Evolutionary conservation across 2,113 vertebrate genomes (phyloP), one percentile per base, ranked within the genome.

Genomic region (Benitochromis conjunctus): DNA sequence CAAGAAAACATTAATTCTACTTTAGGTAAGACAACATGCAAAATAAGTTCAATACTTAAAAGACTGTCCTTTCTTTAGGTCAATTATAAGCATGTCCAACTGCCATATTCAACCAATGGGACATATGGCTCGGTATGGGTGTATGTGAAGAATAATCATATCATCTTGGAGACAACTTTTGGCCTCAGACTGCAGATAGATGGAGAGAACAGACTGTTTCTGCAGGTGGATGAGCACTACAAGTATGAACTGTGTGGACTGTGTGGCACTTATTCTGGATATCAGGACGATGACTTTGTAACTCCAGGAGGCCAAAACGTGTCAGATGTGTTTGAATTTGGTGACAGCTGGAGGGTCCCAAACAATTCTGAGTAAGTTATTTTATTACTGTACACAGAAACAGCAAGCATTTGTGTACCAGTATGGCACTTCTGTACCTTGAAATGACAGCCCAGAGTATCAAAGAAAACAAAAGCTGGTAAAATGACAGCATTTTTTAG

Each of bases 141-240:
- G 24, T 66, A 82, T 82, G 16, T 51, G 41, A 80, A 54, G 21
- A 91, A 87, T 5, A 85, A 91, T 2, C 95, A 92, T 19, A 90
- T 94, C 4, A 36, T 90, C 43, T 76, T 96, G 84, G 92, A 94
- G 54, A 94, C 96, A 1, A 79, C 87, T 46, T 96, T 97, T 89
- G 97, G 97, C 62, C 91, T 97, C n/a, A 91, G 91, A 78, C 87
- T 97, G 19, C 62, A 89, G 24, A 93, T 96, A 26, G 95, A 96
- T 57, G 92, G 94, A 9, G 66, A 95, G 60, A 85, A 94, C 66
- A 92, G 96, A 46, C 90, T 97, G 13, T 96, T 96, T 86, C 91
- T 97, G 29, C 94, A 94, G 64, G 94, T 97, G 38, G 96, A 96
- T 57, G 97, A 97, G 57, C 89, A 90, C 34, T 94, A 96, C 94